phyloP scores from a whole-genome alignment of 1,140 invertebrate species.

The Gryon sp. region DNA sequence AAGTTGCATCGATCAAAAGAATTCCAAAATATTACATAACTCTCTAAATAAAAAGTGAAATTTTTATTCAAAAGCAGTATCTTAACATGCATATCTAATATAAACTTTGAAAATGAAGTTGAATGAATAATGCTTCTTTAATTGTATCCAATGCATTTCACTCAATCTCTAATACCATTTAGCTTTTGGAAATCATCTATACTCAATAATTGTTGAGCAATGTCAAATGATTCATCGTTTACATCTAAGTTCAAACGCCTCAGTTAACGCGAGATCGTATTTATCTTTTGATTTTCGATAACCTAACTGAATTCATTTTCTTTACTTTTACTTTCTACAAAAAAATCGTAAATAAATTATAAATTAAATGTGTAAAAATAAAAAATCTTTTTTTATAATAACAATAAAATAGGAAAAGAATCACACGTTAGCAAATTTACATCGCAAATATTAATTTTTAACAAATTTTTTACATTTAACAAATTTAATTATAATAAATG shows the following conservation, averaged over 20 bases:
- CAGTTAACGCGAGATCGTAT: slow-evolving; percentile 21
- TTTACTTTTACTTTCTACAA: slow-evolving; percentile 55
- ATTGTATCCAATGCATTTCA: neutral
- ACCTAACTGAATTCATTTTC: slow-evolving; percentile 45
- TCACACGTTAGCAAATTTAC: too few species aligned
- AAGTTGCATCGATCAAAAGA: slow-evolving; percentile 14
- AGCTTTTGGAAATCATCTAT: slow-evolving; percentile 12
- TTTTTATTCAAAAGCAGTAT: neutral
- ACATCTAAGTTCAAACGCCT: slow-evolving; percentile 52
- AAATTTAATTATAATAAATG: too few species aligned
- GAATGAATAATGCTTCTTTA: slow-evolving; percentile 10
- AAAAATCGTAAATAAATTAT: slow-evolving; percentile 34
- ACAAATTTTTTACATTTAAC: too few species aligned
- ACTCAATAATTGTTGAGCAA: slow-evolving; percentile 34
- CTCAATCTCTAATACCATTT: slow-evolving; percentile 2
- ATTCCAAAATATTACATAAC: slow-evolving; percentile 5
- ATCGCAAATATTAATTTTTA: too few species aligned
- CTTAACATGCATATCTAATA: slow-evolving; percentile 4
- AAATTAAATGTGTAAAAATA: too few species aligned
- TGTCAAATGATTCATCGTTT: slow-evolving; percentile 28
- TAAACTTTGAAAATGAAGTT: neutral
- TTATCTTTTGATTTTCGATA: slow-evolving; percentile 50
- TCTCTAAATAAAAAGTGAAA: slow-evolving; percentile 10
- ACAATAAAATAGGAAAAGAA: too few species aligned
- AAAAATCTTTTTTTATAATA: too few species aligned